phyloP scores from a whole-genome alignment of 2,888 invertebrate genomes.

The Ecdyonurus torrentis region DNA sequence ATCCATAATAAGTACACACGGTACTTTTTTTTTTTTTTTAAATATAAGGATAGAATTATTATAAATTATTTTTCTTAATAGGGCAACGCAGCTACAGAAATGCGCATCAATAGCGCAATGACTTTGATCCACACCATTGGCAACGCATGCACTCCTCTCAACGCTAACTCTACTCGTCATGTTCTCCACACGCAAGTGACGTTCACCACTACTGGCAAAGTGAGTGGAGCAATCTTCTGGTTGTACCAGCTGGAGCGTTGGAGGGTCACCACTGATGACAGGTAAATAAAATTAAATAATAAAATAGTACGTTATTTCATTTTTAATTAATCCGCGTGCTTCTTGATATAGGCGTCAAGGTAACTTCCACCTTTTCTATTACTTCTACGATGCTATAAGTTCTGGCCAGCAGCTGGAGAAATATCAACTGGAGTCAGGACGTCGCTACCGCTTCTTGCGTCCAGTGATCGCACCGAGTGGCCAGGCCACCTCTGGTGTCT shows the following conservation, averaged over 20 bases:
- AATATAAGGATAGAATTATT: too few relatives aligned
- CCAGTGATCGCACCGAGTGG: conserved; percentile 20
- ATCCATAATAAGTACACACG: too few relatives aligned
- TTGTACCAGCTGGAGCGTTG: conserved; percentile 77
- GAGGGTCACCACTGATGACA: conserved; percentile 45
- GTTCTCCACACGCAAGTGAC: conserved; percentile 65
- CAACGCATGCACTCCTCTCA: conserved; percentile 71
- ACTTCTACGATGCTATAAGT: conserved; percentile 71
- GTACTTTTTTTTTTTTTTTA: too few relatives aligned
- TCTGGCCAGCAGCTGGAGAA: conserved; percentile 45
- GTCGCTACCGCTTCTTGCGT: conserved; percentile 56
- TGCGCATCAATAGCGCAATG: conserved; percentile 45
- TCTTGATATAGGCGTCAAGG: conserved; percentile 50
- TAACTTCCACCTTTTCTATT: conserved; percentile 81
- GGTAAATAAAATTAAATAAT: conserved; percentile 14
- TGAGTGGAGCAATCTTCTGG: conserved; percentile 76
- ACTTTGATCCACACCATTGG: conserved; percentile 60
- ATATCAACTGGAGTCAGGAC: conserved; percentile 47
- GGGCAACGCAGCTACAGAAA: conserved; percentile 39
- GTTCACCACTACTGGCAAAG: conserved; percentile 69
- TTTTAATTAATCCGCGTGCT: conserved; percentile 5
- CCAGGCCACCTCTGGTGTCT: background rate
- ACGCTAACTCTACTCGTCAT: conserved; percentile 72
- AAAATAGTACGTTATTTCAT: background rate
- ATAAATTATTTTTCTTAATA: too few relatives aligned